Evolutionary conservation across 2,113 vertebrate genomes (phyloP), one percentile per base, ranked within the genome.

Genomic region (Psilopsiagon aurifrons): DNA sequence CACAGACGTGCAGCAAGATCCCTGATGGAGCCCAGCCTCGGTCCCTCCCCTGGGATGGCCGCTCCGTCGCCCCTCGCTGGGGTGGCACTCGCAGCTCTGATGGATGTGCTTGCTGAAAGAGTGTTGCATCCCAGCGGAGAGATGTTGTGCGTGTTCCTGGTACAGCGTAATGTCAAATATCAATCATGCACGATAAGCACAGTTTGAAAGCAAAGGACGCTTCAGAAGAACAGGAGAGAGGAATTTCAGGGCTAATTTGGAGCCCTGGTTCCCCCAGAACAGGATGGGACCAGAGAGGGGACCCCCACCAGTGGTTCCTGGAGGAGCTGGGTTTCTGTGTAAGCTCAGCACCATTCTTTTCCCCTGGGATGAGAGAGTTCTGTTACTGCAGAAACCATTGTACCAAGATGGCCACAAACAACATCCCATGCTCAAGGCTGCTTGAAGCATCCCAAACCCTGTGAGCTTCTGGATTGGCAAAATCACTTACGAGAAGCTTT

Each of bases 31-130:
- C 13, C 31, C 83, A 22, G 82, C 19, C 39, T 3, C 6, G 4
- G 3, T 37, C 27, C 4, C 19, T n/a, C 35, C 28, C 39, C 29
- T 1, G 9, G 76, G 64, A 37, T 23, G 16, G 59, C 64, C 39
- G 24, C 76, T 51, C 17, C 1, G 1, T 25, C 3, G 33, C 52
- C n/a, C n/a, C 18, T 10, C 27, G 47, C 62, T 0, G 0, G 9
- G 23, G 37, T 14, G 69, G 69, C 28, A 13, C 62, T 37, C 1
- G 0, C 39, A 3, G 92, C 13, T 37, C 41, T 86, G 91, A 20
- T 37, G 91, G 95, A 67, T 84, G 83, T 31, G 70, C 68, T 55
- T 8, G 79, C 3, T 18, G 87, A 79, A 70, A 23, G 68, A 44
- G 46, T 9, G 27, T 8, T 10, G 16, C 14, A 2, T 70, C 83